Evolutionary conservation across 2,797 vertebrate genomes (phyloP).

Genomic region (Heteromormyrus szaboi): DNA sequence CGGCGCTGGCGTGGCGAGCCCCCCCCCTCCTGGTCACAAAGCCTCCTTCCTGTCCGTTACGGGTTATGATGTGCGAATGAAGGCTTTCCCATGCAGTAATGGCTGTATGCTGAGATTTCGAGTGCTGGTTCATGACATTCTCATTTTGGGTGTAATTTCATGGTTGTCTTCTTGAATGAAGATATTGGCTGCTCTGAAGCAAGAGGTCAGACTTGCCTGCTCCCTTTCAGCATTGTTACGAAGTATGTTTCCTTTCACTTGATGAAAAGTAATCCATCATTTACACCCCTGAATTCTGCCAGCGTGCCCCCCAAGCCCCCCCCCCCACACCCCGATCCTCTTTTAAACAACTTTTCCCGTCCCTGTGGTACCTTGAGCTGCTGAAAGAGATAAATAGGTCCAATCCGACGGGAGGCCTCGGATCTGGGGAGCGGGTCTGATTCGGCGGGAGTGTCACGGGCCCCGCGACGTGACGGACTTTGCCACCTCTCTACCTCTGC

Average conservation of each 20-base stretch:
- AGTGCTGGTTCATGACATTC: constrained; percentile 99
- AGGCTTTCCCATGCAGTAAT: constrained; percentile 94
- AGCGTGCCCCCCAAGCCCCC: constrained; percentile 48
- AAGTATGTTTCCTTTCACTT: constrained; percentile 98
- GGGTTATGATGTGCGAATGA: constrained; percentile 98
- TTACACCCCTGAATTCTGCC: constrained; percentile 99
- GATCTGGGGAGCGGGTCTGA: constrained; percentile 81
- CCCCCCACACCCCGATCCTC: constrained; percentile 30
- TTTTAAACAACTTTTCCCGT: no score
- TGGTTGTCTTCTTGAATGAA: constrained; percentile 99
- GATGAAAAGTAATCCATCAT: constrained; percentile 99
- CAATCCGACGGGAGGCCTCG: constrained; percentile 71
- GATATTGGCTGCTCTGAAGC: constrained; percentile 99
- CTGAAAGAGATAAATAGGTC: constrained; percentile 58
- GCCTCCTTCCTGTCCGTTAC: constrained; percentile 64
- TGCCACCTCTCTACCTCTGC: constrained; percentile 96
- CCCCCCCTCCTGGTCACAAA: constrained; percentile 46
- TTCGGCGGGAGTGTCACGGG: constrained; percentile 71
- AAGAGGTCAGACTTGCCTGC: constrained; percentile 98
- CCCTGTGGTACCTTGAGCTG: no score
- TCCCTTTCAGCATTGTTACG: constrained; percentile 97
- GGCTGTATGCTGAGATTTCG: constrained; percentile 98
- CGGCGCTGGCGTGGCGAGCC: constrained; percentile 38
- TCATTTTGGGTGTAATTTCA: constrained; percentile 99
- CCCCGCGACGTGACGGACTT: constrained; percentile 79